Evolutionary conservation across 2,113 vertebrate genomes (phyloP), one percentile per base, ranked within the genome.

Genomic region (Danionella cerebrum): DNA sequence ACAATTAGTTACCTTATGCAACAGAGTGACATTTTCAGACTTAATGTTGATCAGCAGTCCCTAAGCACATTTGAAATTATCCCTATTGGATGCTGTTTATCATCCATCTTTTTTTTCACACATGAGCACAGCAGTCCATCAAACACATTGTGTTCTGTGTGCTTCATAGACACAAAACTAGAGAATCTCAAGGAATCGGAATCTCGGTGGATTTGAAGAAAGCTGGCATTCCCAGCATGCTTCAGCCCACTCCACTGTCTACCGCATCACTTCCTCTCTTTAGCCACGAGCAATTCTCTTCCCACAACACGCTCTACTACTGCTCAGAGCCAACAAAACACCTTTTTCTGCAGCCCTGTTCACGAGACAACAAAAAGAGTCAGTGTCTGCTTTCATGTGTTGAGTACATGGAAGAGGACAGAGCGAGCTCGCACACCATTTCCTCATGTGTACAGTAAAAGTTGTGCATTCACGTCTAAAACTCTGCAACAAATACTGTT

Each of bases 201-300:
- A 6, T 44, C 21, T 13, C 27, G 6, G 64, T 24, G 44, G 65
- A 50, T 45, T 25, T 36, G 53, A 76, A 55, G n/a, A 2, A 35
- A 59, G 18, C 35, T 69, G 71, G 69, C 77, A 78, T 62, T 64
- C 67, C 48, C 63, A 53, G 63, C 41, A 36, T 67, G 64, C 47
- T 60, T 59, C 66, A 63, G 63, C 57, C 63, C 48, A 31, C 67
- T 59, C 50, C 13, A 19, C 38, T 48, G 54, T 70, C 67, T 63
- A 42, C 63, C 59, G 45, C 31, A 48, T 64, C 19, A 33, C 39
- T 42, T 71, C 67, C 42, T 60, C 29, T 44, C 58, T 51, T 62
- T 65, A 42, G 47, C 67, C 64, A 76, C 39, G 6, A 63, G 67
- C 68, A 39, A 54, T 65, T 68, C 38, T 58, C 36, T 21, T 55